Base-by-base conservation (phyloP, 2,888 invertebrate genomes). In the Parnassius apollo region DNA sequence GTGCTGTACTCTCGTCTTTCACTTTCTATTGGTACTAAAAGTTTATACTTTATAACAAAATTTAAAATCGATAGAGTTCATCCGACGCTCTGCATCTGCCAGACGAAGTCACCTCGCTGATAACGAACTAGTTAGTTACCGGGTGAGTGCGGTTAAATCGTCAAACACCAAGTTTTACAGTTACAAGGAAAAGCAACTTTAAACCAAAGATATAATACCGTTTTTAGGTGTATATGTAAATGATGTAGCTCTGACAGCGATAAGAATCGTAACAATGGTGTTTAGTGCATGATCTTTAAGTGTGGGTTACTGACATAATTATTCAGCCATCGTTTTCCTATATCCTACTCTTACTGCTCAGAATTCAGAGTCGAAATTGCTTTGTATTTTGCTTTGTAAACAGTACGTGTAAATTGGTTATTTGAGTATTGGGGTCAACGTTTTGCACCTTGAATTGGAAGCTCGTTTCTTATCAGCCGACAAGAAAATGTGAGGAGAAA, bases 381-480 rank as follows among this genome's bases (percentile, higher is more conserved):
- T 11, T 18, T 69, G 56, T 9, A 49, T 44, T 57, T 13, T 18
- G 50, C 10, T 56, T 52, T 12, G 42, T 44, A 12, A 59, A 52
- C n/a, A 9, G 52, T 53, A 42, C 8, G 13, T 44, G 25, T 61
- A 64, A 57, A 42, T 70, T 61, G 59, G 61, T 68, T 59, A 54
- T 69, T 62, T 62, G 65, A 68, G 65, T 78, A 86, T 85, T 83
- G 82, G 76, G 88, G 87, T 86, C 87, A 88, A 83, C 83, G 83
- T 76, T 87, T 87, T 76, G 82, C 87, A 88, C 86, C 87, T 88
- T 87, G 81, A 77, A 68, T 76, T 73, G 70, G 69, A 80, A 81
- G 82, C 79, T 81, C 74, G 80, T 81, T 80, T 75, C 72, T 85
- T 87, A 87, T 86, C 87, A 77, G 77, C 75, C 72, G 79, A 79